Conservation (phyloP, 1,140 invertebrate species). For the Aethina tumida region DNA sequence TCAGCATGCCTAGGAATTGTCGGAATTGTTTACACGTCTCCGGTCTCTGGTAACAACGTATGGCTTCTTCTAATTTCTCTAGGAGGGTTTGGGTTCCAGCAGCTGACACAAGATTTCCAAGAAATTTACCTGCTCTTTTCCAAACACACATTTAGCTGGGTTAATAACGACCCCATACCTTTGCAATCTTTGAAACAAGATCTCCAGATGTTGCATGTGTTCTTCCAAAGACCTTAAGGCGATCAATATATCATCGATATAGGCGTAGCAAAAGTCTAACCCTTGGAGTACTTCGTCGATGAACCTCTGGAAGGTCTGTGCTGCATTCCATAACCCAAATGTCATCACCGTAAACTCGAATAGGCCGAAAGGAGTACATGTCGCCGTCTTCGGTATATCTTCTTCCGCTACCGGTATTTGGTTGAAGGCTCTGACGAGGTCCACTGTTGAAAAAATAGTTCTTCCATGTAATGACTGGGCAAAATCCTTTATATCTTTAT, state of each 20-base stretch:
- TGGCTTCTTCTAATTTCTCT: slow-evolving; percentile 25
- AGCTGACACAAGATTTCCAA: slow-evolving; percentile 23
- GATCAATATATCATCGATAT: slow-evolving; percentile 1
- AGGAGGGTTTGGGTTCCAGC: slow-evolving; percentile 24
- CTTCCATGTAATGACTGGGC: slow-evolving; percentile 19
- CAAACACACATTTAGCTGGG: slow-evolving; percentile 22
- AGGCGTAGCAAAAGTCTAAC: slow-evolving; percentile 26
- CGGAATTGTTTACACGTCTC: slow-evolving; percentile 11
- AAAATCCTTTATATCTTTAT: slow-evolving; percentile 6
- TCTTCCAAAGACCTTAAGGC: slow-evolving; percentile 12
- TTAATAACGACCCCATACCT: slow-evolving; percentile 25
- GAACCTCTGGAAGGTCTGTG: slow-evolving; percentile 39
- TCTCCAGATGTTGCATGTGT: slow-evolving; percentile 21
- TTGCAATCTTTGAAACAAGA: slow-evolving; percentile 18
- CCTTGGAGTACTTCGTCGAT: slow-evolving; percentile 36
- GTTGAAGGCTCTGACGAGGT: slow-evolving; percentile 35
- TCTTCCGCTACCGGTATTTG: slow-evolving; percentile 31
- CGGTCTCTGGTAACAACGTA: slow-evolving; percentile 18
- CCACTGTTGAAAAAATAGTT: slow-evolving; percentile 34
- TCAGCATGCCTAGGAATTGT: slow-evolving; percentile 21
- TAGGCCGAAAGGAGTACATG: slow-evolving; percentile 17
- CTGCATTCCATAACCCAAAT: slow-evolving; percentile 29
- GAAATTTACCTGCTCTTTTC: slow-evolving; percentile 18
- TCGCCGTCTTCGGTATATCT: slow-evolving; percentile 22
- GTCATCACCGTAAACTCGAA: slow-evolving; percentile 22